phyloP scores from a whole-genome alignment of 2,113 vertebrate species.

The Pseudolaguvia tuberculata region DNA sequence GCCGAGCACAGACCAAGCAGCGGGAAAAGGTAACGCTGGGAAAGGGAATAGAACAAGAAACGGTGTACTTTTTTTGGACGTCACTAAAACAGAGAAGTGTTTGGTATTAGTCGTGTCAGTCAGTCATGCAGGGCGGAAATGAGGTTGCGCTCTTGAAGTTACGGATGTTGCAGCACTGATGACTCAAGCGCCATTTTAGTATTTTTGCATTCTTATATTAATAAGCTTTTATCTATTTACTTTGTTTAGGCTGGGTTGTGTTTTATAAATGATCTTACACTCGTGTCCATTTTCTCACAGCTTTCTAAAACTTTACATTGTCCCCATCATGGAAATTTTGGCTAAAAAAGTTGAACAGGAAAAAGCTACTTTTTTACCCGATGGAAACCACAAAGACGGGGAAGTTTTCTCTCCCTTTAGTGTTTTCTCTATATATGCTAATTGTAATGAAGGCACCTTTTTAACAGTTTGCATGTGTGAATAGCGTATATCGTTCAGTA shows the following conservation, averaged over 20 bases:
- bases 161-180: background rate
- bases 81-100: constrained; percentile 21
- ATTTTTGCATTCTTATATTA: background rate
- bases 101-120: constrained; percentile 2
- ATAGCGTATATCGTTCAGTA: background rate
- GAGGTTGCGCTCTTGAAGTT: constrained; percentile 22
- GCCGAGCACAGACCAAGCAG: constrained; percentile 61
- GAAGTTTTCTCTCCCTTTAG: background rate
- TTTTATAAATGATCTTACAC: background rate
- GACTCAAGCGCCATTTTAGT: background rate
- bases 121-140: constrained; percentile 26
- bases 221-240: background rate
- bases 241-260: background rate
- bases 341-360: constrained; percentile 6
- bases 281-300: background rate
- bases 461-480: background rate
- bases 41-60: background rate
- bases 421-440: constrained; percentile 12
- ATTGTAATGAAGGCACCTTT: background rate
- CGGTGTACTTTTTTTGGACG: background rate
- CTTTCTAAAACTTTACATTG: background rate
- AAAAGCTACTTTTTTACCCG: background rate
- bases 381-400: background rate
- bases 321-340: background rate
- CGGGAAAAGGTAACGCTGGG: constrained; percentile 73